Evolutionary conservation across 2,888 invertebrate genomes (phyloP), one percentile per base, ranked within the genome.

Genomic region (Atethmia centrago): DNA sequence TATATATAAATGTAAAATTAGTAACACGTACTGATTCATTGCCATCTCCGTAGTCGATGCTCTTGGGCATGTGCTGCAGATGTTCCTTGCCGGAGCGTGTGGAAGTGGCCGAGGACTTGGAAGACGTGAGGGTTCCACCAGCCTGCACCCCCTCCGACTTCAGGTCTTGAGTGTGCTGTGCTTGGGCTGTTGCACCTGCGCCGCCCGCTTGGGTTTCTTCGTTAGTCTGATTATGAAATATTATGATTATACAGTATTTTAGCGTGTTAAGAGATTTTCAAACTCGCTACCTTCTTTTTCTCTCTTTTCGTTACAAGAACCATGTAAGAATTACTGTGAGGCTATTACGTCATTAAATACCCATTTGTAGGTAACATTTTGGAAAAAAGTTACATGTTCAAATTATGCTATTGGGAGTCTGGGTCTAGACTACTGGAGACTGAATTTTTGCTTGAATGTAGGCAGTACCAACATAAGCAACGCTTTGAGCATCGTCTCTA

Each of bases 61-160:
- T 97, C 91, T 97, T 97, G 4, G 97, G 96, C 92, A 97, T 97
- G 81, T 97, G 97, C 76, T 96, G 96, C 36, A 96, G 88, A 80
- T 96, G 95, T 47, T 96, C 96, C 80, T 96, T 96, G 73, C 93
- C 96, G 63, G 96, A 94, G 79, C 97, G 95, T 47, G 97, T 97
- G 66, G 97, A 97, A 2, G 97, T 97, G 16, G 97, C 97, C 0
- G 97, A 97, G 56, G 97, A 97, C 79, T 97, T 97, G 82, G 97
- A 97, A 53, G 97, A 95, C 49, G 97, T 96, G 69, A 98, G 93
- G 0, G 98, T 97, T 3, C 98, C 98, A 21, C 98, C 98, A 0
- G 98, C 98, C 92, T 98, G 98, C 2, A 98, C 98, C 1, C 98
- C 98, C 92, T 98, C 98, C 0, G 98, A 98, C 97, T 96, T 97